Evolutionary conservation across 2,113 vertebrate genomes (phyloP), one percentile per base, ranked within the genome.

Genomic region (Nothobranchius furzeri): DNA sequence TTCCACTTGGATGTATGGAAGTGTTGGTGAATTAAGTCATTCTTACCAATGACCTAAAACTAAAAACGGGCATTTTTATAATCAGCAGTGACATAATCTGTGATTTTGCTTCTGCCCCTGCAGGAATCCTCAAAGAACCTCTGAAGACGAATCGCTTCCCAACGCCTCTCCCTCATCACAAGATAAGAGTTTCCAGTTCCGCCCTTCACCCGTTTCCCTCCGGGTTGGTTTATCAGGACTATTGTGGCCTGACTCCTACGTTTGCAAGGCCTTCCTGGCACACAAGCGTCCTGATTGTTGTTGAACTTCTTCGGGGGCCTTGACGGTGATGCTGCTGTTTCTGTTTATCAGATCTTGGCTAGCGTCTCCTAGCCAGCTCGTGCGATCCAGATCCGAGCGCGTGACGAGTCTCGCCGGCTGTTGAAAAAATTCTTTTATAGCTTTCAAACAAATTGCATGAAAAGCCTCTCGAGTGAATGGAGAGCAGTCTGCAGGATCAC

Each of bases 271-370:
- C 60, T 75, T 68, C 55, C 62, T 36, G 68, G 74, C 37, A 69
- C 67, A 90, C 87, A 90, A 82, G 68, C 64, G 58, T 63, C 51
- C 60, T 42, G 68, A 81, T 82, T 88, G 84, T 87, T 73, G 49
- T 30, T 70, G 66, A 63, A 74, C 60, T 50, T 70, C 70, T 76
- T 47, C 30, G 12, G 2, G 13, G n/a, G 54, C 13, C 58, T 73
- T 48, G 46, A 63, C 25, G 55, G 20, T 25, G 70, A 13, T 62
- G 0, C 14, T 48, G 68, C 24, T 60, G n/a, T 57, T 49, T 65
- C n/a, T 55, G 14, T 40, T 51, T 12, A 73, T 55, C 45, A 36
- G 40, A 66, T 57, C 36, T 48, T 17, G 25, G 36, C 12, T 42
- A 5, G 20, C 20, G 20, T 4, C 30, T 30, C 30, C 30, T 30